Percentiles rank a stretch among this genome's conserved stretches.
Conservation (phyloP, 35 echinoderm and acorn worm species). For the Holothuria glaberrima region DNA sequence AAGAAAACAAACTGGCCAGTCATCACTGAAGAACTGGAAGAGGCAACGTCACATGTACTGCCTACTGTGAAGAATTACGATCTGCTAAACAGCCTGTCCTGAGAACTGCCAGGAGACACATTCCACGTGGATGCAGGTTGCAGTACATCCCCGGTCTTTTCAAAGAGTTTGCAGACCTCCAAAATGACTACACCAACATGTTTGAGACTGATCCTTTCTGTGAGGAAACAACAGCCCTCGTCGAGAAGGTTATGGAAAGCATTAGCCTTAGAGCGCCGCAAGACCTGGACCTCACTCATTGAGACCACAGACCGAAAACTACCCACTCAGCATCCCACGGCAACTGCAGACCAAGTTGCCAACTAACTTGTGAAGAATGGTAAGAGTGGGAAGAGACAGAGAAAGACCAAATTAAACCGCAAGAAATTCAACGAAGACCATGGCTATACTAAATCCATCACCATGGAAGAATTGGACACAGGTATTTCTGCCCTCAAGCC, state of each 20-base stretch:
- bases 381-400: slow-evolving; percentile 9
- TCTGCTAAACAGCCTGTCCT: not conserved
- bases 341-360: slow-evolving; percentile 37
- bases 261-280: slow-evolving; percentile 1
- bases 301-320: not conserved
- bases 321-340: slow-evolving; percentile 1
- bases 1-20: slow-evolving; percentile 61
- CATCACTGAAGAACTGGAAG: slow-evolving; percentile 46
- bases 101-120: not conserved
- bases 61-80: not conserved
- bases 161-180: slow-evolving; percentile 7
- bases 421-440: slow-evolving; percentile 8
- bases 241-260: slow-evolving; percentile 29
- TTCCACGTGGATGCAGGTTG: slow-evolving; percentile 7
- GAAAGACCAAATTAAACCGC: slow-evolving; percentile 31
- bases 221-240: not conserved
- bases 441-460: not conserved
- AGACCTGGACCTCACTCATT: not conserved
- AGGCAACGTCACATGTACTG: not conserved
- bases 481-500: slow-evolving; percentile 49
- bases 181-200: not conserved
- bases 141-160: slow-evolving; percentile 32
- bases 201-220: slow-evolving; percentile 3
- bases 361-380: slow-evolving; percentile 3
- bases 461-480: slow-evolving; percentile 1